These are phyloP conservation scores for Lepetodrilus schrolli DNA, from an alignment of 2,888 invertebrate genomes.

Conservation along the genomic window DNA sequence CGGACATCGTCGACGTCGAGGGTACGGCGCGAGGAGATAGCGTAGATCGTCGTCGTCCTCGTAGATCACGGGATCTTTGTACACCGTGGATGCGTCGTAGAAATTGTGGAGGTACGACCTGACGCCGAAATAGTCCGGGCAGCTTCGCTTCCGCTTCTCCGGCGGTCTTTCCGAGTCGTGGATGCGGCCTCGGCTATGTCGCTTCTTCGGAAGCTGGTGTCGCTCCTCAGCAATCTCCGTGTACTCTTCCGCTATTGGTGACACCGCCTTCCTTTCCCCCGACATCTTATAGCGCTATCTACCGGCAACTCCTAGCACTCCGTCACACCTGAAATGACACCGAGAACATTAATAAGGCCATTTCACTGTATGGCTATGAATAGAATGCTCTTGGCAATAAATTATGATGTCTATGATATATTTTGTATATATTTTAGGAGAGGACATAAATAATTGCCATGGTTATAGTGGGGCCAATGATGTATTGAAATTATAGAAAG, in stretches of 20 bases:
- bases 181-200: slow-evolving; percentile 9
- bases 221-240: slow-evolving; percentile 26
- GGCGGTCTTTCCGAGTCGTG: slow-evolving; percentile 15
- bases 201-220: slow-evolving; percentile 22
- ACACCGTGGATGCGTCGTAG: slow-evolving; percentile 74
- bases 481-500: too few relatives aligned
- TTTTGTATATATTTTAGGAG: too few relatives aligned
- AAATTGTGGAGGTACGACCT: slow-evolving; percentile 78
- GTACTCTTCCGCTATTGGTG: slow-evolving; percentile 10
- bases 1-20: slow-evolving; percentile 62
- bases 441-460: too few relatives aligned
- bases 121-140: slow-evolving; percentile 76
- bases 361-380: too few relatives aligned
- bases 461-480: too few relatives aligned
- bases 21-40: slow-evolving; percentile 73
- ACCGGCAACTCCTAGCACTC: not conserved
- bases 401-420: too few relatives aligned
- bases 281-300: not conserved
- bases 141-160: slow-evolving; percentile 75
- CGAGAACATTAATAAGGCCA: too few relatives aligned
- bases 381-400: too few relatives aligned
- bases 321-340: slow-evolving; percentile 18
- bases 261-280: slow-evolving; percentile 8
- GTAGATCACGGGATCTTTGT: slow-evolving; percentile 68
- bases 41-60: slow-evolving; percentile 74